Conservation (phyloP, 1,140 invertebrate species). For the Habropoda laboriosa region DNA sequence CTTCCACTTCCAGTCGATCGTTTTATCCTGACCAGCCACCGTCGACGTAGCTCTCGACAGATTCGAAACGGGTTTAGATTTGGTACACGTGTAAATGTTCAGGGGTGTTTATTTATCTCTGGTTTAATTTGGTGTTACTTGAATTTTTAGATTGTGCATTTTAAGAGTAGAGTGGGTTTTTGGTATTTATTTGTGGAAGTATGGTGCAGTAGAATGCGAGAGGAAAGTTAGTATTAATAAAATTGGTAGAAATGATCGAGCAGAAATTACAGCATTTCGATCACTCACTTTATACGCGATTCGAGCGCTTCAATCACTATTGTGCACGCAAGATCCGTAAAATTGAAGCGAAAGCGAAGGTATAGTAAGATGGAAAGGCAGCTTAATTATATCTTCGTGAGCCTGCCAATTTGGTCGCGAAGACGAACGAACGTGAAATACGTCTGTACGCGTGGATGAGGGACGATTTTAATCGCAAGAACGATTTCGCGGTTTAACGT, state of each 20-base stretch:
- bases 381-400: not conserved
- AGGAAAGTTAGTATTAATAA: not conserved
- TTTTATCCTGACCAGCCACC: not conserved
- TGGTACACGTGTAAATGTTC: conserved; percentile 10
- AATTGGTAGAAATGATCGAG: not conserved
- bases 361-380: not conserved
- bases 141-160: not conserved
- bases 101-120: not conserved
- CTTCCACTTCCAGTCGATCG: conserved; percentile 57
- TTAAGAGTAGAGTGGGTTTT: not conserved
- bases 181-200: too few species aligned
- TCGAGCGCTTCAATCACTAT: not conserved
- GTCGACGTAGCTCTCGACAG: not conserved
- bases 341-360: not conserved
- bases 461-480: not conserved
- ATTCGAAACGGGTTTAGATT: not conserved
- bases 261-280: too few species aligned
- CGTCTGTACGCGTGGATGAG: not conserved
- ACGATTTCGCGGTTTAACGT: conserved; percentile 20
- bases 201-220: not conserved
- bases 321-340: not conserved
- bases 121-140: not conserved
- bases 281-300: not conserved
- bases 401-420: not conserved
- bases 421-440: not conserved